These are phyloP conservation scores for Scolopax bukidnonensis DNA, from an alignment of 2,797 vertebrate genomes.

Conservation along the genomic window DNA sequence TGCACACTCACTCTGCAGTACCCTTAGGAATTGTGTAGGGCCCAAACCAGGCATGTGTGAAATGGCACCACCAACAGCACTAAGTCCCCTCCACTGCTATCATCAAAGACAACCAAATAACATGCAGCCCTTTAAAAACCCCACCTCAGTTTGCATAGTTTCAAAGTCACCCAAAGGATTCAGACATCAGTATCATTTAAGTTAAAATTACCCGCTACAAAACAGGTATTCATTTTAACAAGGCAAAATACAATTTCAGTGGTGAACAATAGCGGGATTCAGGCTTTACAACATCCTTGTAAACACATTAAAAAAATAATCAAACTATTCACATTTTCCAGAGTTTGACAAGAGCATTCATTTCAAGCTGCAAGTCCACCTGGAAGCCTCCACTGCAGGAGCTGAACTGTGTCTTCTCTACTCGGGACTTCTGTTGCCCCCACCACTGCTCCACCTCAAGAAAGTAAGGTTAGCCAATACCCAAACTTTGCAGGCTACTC, in stretches of 20 bases:
- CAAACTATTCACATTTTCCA: background rate
- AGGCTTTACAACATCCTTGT: background rate
- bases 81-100: background rate
- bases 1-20: background rate
- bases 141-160: too few relatives aligned
- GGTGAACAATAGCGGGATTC: background rate
- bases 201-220: background rate
- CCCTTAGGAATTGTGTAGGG: background rate
- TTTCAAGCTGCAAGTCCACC: background rate
- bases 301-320: background rate
- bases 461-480: background rate
- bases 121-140: background rate
- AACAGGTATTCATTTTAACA: background rate
- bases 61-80: background rate
- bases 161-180: background rate
- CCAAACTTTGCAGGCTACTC: background rate
- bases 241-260: background rate
- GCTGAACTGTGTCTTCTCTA: background rate
- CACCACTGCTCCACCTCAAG: background rate
- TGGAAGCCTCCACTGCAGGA: background rate
- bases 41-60: background rate
- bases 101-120: background rate
- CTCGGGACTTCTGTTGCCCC: accelerated
- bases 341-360: background rate
- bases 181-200: background rate